Evolutionary conservation across 2,888 invertebrate genomes (phyloP).

Genomic region (Harpagoxenus sublaevis): DNA sequence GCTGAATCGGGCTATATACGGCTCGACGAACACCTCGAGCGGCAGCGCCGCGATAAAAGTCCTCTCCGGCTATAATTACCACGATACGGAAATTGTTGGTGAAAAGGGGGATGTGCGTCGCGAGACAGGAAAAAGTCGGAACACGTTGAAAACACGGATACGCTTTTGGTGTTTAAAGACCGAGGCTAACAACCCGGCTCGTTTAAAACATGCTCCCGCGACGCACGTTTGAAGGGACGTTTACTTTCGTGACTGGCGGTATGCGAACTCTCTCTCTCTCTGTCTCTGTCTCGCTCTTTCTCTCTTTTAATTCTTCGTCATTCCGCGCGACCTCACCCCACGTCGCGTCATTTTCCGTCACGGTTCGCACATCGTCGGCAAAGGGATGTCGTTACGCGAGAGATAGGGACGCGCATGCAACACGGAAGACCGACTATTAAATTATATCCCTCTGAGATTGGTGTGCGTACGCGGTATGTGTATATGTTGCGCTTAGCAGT

Average conservation of each 20-base stretch:
- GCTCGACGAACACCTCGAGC: neutral
- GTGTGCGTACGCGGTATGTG: slow-evolving; percentile 39
- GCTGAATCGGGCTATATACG: neutral
- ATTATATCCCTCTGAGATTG: slow-evolving; percentile 77
- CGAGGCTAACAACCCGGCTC: slow-evolving; percentile 20
- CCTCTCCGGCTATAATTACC: slow-evolving; percentile 27
- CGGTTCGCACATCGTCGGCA: slow-evolving; percentile 57
- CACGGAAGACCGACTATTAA: slow-evolving; percentile 82
- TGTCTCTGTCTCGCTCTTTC: neutral
- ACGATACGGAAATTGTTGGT: neutral
- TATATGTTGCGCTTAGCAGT: slow-evolving; percentile 32
- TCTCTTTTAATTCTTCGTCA: slow-evolving; percentile 39
- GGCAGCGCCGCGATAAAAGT: slow-evolving; percentile 9
- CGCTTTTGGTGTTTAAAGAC: slow-evolving; percentile 10
- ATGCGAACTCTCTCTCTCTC: slow-evolving; percentile 2
- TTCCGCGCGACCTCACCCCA: slow-evolving; percentile 55
- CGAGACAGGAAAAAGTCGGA: neutral
- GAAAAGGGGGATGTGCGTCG: neutral
- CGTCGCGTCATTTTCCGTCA: slow-evolving; percentile 61
- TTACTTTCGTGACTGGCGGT: slow-evolving; percentile 36
- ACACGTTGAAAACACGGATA: neutral
- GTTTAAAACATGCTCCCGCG: slow-evolving; percentile 11
- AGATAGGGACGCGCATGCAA: slow-evolving; percentile 77
- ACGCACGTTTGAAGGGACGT: slow-evolving; percentile 32
- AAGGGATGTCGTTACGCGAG: slow-evolving; percentile 73